Percentiles rank a stretch among this genome's conserved stretches.
Conservation (phyloP, 23 tunicate species). For the Botrylloides violaceus region DNA sequence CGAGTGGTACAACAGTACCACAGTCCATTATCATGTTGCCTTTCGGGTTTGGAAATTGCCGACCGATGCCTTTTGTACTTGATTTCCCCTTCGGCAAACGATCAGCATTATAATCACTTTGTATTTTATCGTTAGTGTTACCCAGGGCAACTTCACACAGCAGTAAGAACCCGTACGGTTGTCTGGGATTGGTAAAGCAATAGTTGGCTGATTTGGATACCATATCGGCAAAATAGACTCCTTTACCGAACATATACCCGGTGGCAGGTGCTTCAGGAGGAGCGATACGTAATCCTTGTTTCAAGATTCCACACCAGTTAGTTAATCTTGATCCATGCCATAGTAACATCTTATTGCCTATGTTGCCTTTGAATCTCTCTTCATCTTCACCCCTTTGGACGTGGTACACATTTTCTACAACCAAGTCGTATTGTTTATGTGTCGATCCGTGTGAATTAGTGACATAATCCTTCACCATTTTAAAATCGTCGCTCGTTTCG, state of each 20-base stretch:
- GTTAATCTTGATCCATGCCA: conserved; percentile 87
- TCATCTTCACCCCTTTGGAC: conserved; percentile 24
- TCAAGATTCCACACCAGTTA: conserved; percentile 73
- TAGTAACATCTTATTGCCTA: conserved; percentile 54
- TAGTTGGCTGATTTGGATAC: conserved; percentile 85
- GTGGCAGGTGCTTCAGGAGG: conserved; percentile 80
- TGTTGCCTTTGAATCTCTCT: conserved; percentile 27
- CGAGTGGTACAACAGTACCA: conserved; percentile 49
- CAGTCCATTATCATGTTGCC: not conserved
- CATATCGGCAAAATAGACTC: conserved; percentile 76
- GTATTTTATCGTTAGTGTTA: conserved; percentile 30
- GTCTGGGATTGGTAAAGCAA: conserved; percentile 44
- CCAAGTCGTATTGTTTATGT: conserved; percentile 27
- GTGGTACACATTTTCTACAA: conserved; percentile 35
- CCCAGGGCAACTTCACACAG: conserved; percentile 86
- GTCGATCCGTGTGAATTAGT: conserved; percentile 44
- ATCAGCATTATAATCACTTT: conserved; percentile 56
- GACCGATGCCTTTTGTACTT: conserved; percentile 53
- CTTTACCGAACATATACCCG: conserved; percentile 86
- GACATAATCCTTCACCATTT: conserved; percentile 30
- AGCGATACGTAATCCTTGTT: conserved; percentile 61
- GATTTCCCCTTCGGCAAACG: conserved; percentile 47
- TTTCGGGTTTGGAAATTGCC: conserved; percentile 30
- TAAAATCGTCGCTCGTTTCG: conserved; percentile 11
- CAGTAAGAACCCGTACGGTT: conserved; percentile 50